These are phyloP conservation scores for Creontiades dilutus DNA, from an alignment of 2,888 invertebrate species.

Conservation along the genomic window DNA sequence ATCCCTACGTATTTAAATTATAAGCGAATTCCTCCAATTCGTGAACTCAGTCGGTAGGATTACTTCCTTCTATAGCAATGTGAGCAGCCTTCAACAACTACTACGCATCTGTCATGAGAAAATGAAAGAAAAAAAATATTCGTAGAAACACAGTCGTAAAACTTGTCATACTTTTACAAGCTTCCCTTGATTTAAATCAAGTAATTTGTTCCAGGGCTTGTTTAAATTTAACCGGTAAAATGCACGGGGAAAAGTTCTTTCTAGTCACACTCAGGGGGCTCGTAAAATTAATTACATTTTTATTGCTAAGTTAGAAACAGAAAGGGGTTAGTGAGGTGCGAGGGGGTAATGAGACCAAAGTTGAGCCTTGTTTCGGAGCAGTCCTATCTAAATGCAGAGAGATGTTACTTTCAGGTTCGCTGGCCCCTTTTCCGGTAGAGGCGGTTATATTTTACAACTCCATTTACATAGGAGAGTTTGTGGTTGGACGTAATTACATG, in stretches of 20 bases:
- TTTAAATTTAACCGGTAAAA: background rate
- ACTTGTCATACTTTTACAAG: background rate
- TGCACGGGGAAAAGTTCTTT: conserved; percentile 56
- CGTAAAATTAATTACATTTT: conserved; percentile 69
- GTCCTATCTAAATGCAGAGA: conserved; percentile 51
- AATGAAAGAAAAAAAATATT: too few relatives aligned
- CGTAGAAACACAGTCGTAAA: background rate
- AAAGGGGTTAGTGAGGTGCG: conserved; percentile 35
- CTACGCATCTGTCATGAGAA: too few relatives aligned
- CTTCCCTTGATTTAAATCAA: conserved; percentile 41
- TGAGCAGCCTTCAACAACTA: too few relatives aligned
- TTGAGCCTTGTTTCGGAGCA: conserved; percentile 50
- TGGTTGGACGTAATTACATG: conserved; percentile 29
- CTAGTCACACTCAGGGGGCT: conserved; percentile 65
- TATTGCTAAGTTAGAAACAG: conserved; percentile 55
- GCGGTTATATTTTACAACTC: conserved; percentile 37
- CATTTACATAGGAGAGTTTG: conserved; percentile 42
- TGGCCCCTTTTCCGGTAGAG: background rate
- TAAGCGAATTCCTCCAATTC: too few relatives aligned
- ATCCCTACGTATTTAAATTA: too few relatives aligned
- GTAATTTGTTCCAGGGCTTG: conserved; percentile 54
- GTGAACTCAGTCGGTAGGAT: too few relatives aligned
- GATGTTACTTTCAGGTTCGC: conserved; percentile 16
- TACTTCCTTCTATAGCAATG: too few relatives aligned
- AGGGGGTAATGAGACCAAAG: conserved; percentile 57